Conservation (phyloP, 2,113 vertebrate species). For the Capra hircus region DNA sequence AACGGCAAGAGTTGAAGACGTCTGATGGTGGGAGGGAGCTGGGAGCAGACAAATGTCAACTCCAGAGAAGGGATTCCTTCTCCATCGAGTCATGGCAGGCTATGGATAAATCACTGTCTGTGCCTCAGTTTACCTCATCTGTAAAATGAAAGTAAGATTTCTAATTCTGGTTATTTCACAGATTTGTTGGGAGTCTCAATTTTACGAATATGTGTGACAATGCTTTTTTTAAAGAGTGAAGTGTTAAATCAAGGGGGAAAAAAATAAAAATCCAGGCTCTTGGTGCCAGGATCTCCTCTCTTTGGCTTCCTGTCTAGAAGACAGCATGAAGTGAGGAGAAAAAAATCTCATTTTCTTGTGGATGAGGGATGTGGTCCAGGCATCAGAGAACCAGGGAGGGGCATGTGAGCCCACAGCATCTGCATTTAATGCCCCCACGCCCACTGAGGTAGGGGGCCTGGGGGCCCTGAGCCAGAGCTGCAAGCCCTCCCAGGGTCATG, state of each 20-base stretch:
- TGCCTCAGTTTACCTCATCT: background rate
- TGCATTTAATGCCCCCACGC: background rate
- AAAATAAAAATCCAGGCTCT: background rate
- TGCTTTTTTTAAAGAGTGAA: background rate
- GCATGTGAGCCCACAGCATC: background rate
- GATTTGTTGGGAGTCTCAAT: background rate
- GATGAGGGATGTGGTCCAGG: rapidly evolving
- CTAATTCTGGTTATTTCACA: background rate
- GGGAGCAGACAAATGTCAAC: background rate
- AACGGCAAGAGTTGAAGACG: no score
- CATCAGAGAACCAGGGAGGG: background rate
- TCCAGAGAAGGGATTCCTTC: background rate
- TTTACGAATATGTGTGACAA: background rate
- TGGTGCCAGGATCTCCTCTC: constrained; percentile 5
- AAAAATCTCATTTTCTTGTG: background rate
- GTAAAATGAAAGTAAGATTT: background rate
- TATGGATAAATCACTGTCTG: background rate
- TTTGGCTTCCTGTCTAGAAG: background rate
- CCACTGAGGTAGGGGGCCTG: background rate
- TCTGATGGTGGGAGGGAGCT: background rate
- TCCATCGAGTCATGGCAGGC: background rate
- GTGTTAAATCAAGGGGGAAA: background rate
- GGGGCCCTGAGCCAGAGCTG: background rate
- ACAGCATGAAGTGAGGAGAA: background rate
- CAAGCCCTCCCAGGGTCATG: background rate